Base-by-base conservation (phyloP, 2,113 vertebrate genomes). In the Sakesphorus luctuosus region DNA sequence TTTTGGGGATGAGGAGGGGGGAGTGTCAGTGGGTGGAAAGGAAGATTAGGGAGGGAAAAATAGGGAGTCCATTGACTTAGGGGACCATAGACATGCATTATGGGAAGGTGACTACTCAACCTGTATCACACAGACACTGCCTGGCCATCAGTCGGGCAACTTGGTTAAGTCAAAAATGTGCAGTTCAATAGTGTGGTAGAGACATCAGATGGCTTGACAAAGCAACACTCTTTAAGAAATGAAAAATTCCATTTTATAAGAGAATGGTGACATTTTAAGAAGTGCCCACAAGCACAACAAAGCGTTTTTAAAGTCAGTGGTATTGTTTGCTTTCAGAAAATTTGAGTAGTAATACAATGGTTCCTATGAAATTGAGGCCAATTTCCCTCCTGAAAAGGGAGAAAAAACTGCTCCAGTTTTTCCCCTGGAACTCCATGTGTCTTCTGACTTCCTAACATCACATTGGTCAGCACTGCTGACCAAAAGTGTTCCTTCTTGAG, bases 41-140 rank as follows among this genome's bases (percentile, higher is more conserved):
- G 25, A 87, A 59, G 38, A 62, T 10, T 9, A 26, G 9, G 31
- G 38, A 59, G 18, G 3, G 16, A 14, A 49, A 63, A 58, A 31
- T 1, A 49, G 3, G 33, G 21, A 87, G 38, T 52, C 46, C 14
- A 21, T 35, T 91, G 87, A 92, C 93, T 93, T 91, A 92, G 77
- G 79, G 90, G 67, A 67, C 55, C 56, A 84, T 2, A 93, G 61
- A 93, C 65, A 71, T 12, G 10, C 52, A 80, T 66, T 87, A 75
- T 75, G 79, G 74, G 72, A 74, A 86, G 94, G 88, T 0, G 1
- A 77, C 50, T 90, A 78, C 82, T 93, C 90, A 92, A 91, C 90
- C 92, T 90, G 85, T 71, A 90, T 88, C 80, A 90, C 52, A 83
- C 92, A 92, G 90, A 90, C 73, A 89, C 25, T 13, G 46, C 38